These are phyloP conservation scores for Chymomyza amoena DNA, from an alignment of 2,888 invertebrate species.

Conservation along the genomic window DNA sequence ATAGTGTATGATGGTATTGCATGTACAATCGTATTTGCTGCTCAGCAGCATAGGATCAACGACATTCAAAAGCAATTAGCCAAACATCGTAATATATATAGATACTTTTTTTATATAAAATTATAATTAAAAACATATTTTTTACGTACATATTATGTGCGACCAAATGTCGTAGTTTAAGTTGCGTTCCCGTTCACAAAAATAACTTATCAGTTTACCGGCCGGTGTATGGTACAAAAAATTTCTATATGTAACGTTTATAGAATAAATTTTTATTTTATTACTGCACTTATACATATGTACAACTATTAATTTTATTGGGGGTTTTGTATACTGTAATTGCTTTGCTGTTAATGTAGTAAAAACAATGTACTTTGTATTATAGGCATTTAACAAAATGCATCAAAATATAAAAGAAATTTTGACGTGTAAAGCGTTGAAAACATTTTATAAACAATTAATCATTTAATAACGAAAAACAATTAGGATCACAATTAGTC, in stretches of 20 bases:
- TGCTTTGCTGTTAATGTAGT: too few species aligned
- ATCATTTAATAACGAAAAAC: background rate
- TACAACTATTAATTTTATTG: background rate
- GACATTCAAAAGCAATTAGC: constrained; percentile 41
- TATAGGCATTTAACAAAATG: too few species aligned
- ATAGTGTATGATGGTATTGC: constrained; percentile 2
- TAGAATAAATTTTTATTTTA: background rate
- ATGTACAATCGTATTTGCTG: background rate
- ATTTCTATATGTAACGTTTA: background rate
- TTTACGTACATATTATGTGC: background rate
- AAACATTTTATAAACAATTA: too few species aligned
- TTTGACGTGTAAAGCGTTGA: background rate
- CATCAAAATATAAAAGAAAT: background rate
- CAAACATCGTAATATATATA: background rate
- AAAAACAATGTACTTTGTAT: too few species aligned
- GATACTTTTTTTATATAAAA: background rate
- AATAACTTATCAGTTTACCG: constrained; percentile 59
- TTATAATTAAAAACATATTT: background rate
- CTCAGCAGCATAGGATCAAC: constrained; percentile 38
- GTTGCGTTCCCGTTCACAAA: background rate
- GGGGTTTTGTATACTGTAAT: background rate
- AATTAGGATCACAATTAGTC: constrained; percentile 1
- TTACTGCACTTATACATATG: background rate
- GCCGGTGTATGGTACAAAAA: constrained; percentile 54
- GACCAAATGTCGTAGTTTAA: background rate